Evolutionary conservation across 2,113 vertebrate species (phyloP), one percentile per base, ranked within the genome.

Genomic region (Takifugu bimaculatus): DNA sequence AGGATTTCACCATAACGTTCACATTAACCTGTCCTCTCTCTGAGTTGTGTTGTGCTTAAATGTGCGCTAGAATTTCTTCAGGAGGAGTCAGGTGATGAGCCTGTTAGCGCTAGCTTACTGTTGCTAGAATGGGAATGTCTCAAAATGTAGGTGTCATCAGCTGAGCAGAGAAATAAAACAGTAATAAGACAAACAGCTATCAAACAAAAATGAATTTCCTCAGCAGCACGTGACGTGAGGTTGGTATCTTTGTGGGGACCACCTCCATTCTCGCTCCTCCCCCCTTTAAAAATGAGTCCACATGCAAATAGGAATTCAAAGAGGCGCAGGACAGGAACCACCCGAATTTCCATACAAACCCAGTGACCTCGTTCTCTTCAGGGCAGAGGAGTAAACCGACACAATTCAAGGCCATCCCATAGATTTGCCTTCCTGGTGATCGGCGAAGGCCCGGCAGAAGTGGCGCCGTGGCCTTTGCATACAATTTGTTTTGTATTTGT

Each of bases 1-100:
- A 95, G 96, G 94, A 97, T 93, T 88, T 91, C 93, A 95, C 91
- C 92, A 88, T 90, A 89, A 93, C 92, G 90, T 93, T 95, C 85
- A 87, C 85, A 86, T 82, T 76, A 58, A 68, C 25, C 6, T 65
- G 26, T 59, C 11, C 56, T 64, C 27, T 39, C 32, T 44, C 11
- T 71, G 57, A 77, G 62, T 72, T 57, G 63, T 43, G 51, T 65
- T 63, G 48, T 54, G 52, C 71, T 62, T 64, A 65, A 28, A 59
- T 57, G 57, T 47, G 58, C 42, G 60, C 60, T 58, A 43, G 42
- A 71, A 52, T 63, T 60, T 60, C 13, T 55, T 6, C 14, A 71
- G 60, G 35, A 71, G 60, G 35, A 70, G 43, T 12, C 49, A 72
- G 76, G 76, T 29, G 57, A 62, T 28, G 54, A 60, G 65, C 74